A percentile compares a stretch with the other conserved stretches of the same genome.
These are phyloP conservation scores for Epinephelus cyanopodus DNA, from an alignment of 2,113 vertebrate species.

Conservation along the genomic window DNA sequence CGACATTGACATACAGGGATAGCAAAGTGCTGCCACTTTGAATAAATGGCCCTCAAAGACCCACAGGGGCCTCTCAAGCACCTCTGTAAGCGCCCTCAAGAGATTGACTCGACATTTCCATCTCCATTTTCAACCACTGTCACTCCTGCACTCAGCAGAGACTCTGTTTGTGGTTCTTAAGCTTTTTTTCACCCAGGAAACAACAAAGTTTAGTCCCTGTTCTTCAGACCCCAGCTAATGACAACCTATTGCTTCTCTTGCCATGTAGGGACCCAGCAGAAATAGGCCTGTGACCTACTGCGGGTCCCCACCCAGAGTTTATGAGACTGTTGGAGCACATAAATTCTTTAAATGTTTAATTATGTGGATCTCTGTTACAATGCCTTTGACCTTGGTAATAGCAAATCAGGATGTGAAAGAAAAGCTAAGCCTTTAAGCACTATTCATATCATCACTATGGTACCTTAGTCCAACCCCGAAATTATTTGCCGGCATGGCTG, in stretches of 20 bases:
- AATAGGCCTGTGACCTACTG: slow-evolving; percentile 47
- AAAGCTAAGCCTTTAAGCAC: slow-evolving; percentile 62
- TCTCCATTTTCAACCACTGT: slow-evolving; percentile 86
- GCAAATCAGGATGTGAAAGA: slow-evolving; percentile 49
- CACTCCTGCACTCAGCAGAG: slow-evolving; percentile 62
- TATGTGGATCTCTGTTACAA: slow-evolving; percentile 59
- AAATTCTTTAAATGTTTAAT: slow-evolving; percentile 56
- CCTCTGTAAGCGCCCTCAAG: slow-evolving; percentile 84
- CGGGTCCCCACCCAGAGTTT: slow-evolving; percentile 59
- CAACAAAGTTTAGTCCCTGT: slow-evolving; percentile 31
- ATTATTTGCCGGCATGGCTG: slow-evolving; percentile 4
- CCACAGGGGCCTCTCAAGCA: slow-evolving; percentile 81
- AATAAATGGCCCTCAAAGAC: slow-evolving; percentile 84
- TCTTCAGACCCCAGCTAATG: slow-evolving; percentile 49
- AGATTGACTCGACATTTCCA: slow-evolving; percentile 82
- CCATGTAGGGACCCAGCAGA: slow-evolving; percentile 57
- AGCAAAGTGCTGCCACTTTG: slow-evolving; percentile 80
- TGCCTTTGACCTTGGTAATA: slow-evolving; percentile 62
- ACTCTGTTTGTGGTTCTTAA: slow-evolving; percentile 56
- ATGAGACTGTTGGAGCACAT: slow-evolving; percentile 69
- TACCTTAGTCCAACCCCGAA: slow-evolving; percentile 55
- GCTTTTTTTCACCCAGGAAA: slow-evolving; percentile 57
- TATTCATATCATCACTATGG: slow-evolving; percentile 57
- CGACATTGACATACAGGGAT: slow-evolving; percentile 49
- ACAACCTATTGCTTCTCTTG: slow-evolving; percentile 59